Base-by-base conservation (phyloP, 2,113 vertebrate genomes). In the Struthidea cinerea region DNA sequence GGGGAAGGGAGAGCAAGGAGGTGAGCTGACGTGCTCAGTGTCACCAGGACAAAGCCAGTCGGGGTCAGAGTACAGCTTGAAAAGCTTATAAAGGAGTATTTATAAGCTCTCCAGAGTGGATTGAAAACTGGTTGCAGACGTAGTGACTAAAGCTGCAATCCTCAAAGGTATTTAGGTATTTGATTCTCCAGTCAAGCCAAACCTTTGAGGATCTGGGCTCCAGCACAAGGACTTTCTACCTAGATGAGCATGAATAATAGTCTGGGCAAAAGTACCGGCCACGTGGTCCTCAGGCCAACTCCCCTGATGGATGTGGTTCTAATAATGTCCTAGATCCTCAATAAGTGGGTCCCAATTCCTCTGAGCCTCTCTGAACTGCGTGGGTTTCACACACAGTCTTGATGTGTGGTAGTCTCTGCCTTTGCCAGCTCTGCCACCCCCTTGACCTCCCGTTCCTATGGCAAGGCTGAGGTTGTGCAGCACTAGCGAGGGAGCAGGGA, bases 91-190 rank as follows among this genome's bases (percentile, higher is more conserved):
- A 94, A 97, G 69, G 91, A 81, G 84, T 56, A 65, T 73, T 87
- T 85, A 24, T 77, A 88, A 88, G 49, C 56, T 89, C 41, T 90
- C 68, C 80, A 77, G 84, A 33, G 55, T 75, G 78, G 63, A 95
- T 95, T 93, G 84, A 82, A 90, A 87, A 57, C 56, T 90, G 90
- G 37, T 50, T 23, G 52, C 55, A 7, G 8, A 85, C 59, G 41
- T 14, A 84, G 79, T 70, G 89, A 85, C 55, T 91, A 86, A 89
- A 37, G 42, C 68, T 78, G 64, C 1, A 56, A 78, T 91, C 56
- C 87, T 87, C 65, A 87, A 84, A 91, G 64, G 80, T 87, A 87
- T 91, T 91, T 71, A 89, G 56, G 49, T 60, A 87, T 92, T 94
- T 89, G 84, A 89, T 76, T 94, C 56, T 39, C 56, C 18, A 22